Evolutionary conservation across 2,797 vertebrate species (phyloP).

Genomic region (Rousettus madagascariensis): DNA sequence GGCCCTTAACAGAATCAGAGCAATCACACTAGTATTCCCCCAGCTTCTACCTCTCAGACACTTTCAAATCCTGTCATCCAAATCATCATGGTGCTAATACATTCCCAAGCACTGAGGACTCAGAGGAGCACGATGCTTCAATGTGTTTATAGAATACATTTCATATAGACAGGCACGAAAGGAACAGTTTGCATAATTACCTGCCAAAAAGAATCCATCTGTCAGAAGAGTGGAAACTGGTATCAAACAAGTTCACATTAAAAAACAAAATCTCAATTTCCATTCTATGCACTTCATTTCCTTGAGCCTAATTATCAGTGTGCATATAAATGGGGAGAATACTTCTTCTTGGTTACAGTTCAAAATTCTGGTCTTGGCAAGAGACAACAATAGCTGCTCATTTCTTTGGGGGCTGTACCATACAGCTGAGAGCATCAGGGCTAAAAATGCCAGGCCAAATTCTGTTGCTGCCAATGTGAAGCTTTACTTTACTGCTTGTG

Average conservation of each 20-base stretch:
- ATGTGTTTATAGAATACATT: conserved; percentile 75
- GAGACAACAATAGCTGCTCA: conserved; percentile 46
- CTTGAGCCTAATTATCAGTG: conserved; percentile 63
- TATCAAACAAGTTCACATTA: conserved; percentile 61
- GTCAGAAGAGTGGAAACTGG: conserved; percentile 60
- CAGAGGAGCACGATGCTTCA: conserved; percentile 41
- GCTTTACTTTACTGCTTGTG: conserved; percentile 18
- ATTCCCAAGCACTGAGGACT: conserved; percentile 56
- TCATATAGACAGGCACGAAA: conserved; percentile 67
- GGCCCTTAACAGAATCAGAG: neutral
- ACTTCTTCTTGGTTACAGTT: conserved; percentile 22
- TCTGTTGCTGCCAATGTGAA: neutral
- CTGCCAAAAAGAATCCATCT: conserved; percentile 76
- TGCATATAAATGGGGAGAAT: conserved; percentile 58
- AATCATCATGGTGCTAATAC: conserved; percentile 32
- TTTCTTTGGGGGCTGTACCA: neutral
- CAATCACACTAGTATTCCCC: conserved; percentile 1
- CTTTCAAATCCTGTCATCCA: conserved; percentile 62
- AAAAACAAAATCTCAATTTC: conserved; percentile 69
- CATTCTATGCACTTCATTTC: conserved; percentile 64
- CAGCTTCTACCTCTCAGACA: neutral
- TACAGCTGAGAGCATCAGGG: neutral
- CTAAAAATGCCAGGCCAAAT: conserved; percentile 27
- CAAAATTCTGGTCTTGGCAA: conserved; percentile 38
- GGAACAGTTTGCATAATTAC: conserved; percentile 75